Evolutionary conservation across 53 echinoderm and acorn worm genomes (phyloP), one percentile per base, ranked within the genome.

Genomic region (Paracentrotus lividus): DNA sequence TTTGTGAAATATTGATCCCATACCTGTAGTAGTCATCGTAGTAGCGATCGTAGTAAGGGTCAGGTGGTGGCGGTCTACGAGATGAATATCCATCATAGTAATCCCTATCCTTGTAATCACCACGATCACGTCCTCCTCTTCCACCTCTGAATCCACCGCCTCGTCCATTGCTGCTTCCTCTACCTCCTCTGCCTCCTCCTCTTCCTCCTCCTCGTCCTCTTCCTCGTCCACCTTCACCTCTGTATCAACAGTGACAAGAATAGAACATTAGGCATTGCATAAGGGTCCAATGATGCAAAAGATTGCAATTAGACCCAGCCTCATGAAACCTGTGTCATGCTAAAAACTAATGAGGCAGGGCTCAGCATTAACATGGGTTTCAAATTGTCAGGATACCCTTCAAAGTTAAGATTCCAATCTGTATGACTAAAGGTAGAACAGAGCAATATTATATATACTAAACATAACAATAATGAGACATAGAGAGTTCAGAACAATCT

Each of bases 1-100:
- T 23, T 59, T 7, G 23, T 23, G 59, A 5, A 64, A 64, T 8
- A 64, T 64, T 13, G 27, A 31, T 31, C 27, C 31, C 64, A 40
- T 58, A 94, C 94, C 94, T 94, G 95, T 96, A 96, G 52, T 92
- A 94, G 40, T 97, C 97, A 21, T 97, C 97, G 32, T 84, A 69
- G 31, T 95, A 96, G 49, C 95, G 77, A 72, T 95, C 88, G 49
- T 94, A 94, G 90, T 91, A 96, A 3, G 94, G 51, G 43, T 96
- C 96, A 85, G 58, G 89, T 38, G 94, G 90, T 29, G 96, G 95
- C 8, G 85, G 93, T 56, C 94, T 89, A 45, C 93, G 90, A 84
- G 96, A 95, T 2, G 94, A 68, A 29, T 90, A 85, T 58, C 90
- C 94, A 56, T 52, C 92, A 67, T 95, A 93, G 31, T 93, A 93